phyloP scores from a whole-genome alignment of 2,113 vertebrate species.

The Callorhinus ursinus region DNA sequence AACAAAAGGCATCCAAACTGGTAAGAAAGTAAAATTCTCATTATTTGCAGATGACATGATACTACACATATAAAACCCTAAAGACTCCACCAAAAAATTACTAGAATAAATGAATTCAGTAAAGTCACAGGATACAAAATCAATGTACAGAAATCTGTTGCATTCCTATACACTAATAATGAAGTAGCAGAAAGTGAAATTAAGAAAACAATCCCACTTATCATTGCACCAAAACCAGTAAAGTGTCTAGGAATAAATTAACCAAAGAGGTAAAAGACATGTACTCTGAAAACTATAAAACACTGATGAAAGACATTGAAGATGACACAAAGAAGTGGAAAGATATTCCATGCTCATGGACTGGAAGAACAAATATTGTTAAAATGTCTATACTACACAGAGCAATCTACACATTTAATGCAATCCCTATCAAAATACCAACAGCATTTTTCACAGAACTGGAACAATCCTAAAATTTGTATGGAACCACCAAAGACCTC shows the following conservation, averaged over 20 bases:
- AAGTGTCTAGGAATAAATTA: background rate
- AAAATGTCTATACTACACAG: too few species aligned
- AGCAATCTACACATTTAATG: too few species aligned
- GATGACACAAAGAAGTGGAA: background rate
- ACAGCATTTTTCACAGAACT: background rate
- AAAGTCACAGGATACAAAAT: background rate
- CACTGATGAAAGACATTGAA: background rate
- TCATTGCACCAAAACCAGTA: background rate
- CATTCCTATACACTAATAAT: background rate
- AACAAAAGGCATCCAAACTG: background rate
- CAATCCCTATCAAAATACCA: too few species aligned
- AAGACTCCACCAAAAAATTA: background rate
- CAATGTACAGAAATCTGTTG: background rate
- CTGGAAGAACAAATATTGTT: background rate
- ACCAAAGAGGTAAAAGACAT: background rate
- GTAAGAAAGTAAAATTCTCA: background rate
- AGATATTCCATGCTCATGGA: background rate
- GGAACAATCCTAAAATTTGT: background rate
- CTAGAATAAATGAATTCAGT: background rate
- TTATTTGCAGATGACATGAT: background rate
- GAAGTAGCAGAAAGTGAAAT: background rate
- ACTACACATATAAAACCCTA: background rate
- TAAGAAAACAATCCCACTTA: background rate
- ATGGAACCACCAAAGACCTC: background rate
- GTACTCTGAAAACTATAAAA: background rate